phyloP scores from a whole-genome alignment of 2,888 invertebrate species.

The Diarsia rubi region DNA sequence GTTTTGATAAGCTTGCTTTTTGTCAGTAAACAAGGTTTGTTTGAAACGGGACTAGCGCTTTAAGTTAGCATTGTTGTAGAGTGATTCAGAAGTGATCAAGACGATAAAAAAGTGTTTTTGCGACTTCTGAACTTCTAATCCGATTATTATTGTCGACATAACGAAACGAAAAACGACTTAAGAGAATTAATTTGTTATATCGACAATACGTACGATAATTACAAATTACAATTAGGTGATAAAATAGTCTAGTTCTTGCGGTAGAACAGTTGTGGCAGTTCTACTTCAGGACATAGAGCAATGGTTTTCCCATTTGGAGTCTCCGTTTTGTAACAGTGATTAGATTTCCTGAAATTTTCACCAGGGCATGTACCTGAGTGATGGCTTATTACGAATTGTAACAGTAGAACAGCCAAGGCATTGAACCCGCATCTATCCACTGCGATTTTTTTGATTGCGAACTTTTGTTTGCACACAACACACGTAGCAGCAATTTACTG shows the following conservation, averaged over 20 bases:
- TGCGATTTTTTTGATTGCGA: not conserved
- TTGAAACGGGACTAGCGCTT: constrained; percentile 32
- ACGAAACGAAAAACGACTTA: no score
- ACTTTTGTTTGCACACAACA: constrained; percentile 9
- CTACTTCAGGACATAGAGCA: no score
- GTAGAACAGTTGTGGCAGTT: not conserved
- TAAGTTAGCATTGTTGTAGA: not conserved
- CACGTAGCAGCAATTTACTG: constrained; percentile 12
- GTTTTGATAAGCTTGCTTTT: constrained; percentile 35
- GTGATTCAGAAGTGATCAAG: not conserved
- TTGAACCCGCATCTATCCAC: not conserved
- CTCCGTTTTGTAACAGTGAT: not conserved
- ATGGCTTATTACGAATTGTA: not conserved
- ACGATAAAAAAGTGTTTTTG: not conserved
- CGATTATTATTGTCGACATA: no score
- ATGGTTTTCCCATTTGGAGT: not conserved
- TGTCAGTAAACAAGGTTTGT: constrained; percentile 23
- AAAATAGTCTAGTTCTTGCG: not conserved
- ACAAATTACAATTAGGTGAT: no score
- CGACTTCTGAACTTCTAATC: not conserved
- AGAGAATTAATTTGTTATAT: no score
- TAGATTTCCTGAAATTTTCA: not conserved
- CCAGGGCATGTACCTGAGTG: not conserved
- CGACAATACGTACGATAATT: no score
- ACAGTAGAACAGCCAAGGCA: fast-evolving